These are phyloP conservation scores for Antheraea yamamai DNA, from an alignment of 2,888 invertebrate species.

Conservation along the genomic window DNA sequence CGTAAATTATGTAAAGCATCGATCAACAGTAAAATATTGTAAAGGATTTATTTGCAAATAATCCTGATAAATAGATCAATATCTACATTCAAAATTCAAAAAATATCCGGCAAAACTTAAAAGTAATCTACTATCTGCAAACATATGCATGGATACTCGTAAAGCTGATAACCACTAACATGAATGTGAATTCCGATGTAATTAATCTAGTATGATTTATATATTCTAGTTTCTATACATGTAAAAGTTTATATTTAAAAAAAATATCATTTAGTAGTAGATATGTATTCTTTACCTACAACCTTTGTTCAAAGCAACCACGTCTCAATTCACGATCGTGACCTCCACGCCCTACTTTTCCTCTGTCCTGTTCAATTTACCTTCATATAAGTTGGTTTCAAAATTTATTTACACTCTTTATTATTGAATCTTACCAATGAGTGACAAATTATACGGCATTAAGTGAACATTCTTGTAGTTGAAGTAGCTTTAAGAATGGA, in stretches of 20 bases:
- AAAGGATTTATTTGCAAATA: neutral
- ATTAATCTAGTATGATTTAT: neutral
- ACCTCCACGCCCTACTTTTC: constrained; percentile 62
- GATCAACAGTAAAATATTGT: neutral
- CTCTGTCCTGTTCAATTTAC: constrained; percentile 29
- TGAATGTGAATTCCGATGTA: neutral
- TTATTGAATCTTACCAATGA: neutral
- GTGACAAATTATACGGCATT: neutral
- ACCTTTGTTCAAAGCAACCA: constrained; percentile 7
- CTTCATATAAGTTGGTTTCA: constrained; percentile 14
- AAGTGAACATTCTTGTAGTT: neutral
- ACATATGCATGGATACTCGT: neutral
- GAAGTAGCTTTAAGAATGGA: neutral
- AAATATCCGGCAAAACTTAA: neutral
- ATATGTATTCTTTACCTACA: neutral
- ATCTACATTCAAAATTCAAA: neutral
- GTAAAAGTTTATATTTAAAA: neutral
- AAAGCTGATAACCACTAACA: neutral
- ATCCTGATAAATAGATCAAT: neutral
- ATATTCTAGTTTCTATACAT: neutral
- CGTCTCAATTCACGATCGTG: constrained; percentile 52
- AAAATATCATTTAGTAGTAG: neutral
- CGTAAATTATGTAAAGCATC: neutral
- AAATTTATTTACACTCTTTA: constrained; percentile 9
- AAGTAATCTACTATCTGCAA: neutral